Evolutionary conservation across 2,797 vertebrate genomes (phyloP).

Genomic region (Xenopus petersii): DNA sequence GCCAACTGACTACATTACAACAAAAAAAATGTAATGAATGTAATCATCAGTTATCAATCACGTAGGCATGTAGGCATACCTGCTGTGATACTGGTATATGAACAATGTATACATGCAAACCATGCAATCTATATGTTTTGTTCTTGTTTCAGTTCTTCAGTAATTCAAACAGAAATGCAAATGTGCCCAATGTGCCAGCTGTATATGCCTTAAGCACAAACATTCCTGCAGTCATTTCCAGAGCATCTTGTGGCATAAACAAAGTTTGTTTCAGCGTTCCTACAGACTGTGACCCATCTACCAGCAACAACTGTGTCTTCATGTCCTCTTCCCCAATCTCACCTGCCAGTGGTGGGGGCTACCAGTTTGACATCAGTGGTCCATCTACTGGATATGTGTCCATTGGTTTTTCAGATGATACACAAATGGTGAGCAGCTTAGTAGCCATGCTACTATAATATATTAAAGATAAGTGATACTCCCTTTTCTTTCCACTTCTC

Average conservation of each 20-base stretch:
- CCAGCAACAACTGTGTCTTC: constrained; percentile 61
- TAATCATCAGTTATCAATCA: too few species aligned
- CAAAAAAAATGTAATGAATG: too few species aligned
- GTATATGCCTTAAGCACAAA: neutral
- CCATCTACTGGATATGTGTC: constrained; percentile 65
- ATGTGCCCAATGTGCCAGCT: neutral
- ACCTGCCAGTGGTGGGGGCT: constrained; percentile 8
- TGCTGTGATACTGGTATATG: too few species aligned
- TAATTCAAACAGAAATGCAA: too few species aligned
- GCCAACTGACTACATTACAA: too few species aligned
- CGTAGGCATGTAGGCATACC: too few species aligned
- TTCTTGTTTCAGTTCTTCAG: too few species aligned
- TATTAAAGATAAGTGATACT: too few species aligned
- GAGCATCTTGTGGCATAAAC: constrained; percentile 57
- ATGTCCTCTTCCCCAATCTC: constrained; percentile 56
- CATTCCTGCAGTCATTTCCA: constrained; percentile 42
- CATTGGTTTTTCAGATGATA: constrained; percentile 75
- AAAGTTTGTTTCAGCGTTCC: constrained; percentile 71
- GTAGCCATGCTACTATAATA: too few species aligned
- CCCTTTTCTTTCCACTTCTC: too few species aligned
- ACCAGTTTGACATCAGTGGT: constrained; percentile 64
- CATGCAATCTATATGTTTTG: too few species aligned
- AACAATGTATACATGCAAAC: too few species aligned
- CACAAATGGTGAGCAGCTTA: constrained; percentile 63
- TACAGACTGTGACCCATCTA: constrained; percentile 59